Base-by-base conservation (phyloP, 2,888 invertebrate genomes). In the Agapetus fuscipes region DNA sequence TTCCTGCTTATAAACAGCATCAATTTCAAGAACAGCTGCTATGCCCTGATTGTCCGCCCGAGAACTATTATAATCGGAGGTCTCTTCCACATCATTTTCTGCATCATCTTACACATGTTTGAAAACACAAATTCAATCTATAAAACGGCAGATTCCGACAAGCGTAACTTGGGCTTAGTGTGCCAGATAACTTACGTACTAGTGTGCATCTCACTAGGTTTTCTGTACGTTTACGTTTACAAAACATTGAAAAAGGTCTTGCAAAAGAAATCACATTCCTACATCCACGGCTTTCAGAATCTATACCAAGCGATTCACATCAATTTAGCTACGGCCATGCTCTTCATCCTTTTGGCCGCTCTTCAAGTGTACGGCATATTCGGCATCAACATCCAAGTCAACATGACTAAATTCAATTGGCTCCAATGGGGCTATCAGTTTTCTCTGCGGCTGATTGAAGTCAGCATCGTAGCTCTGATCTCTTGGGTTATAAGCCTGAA, bases 401-500 rank as follows among this genome's bases (percentile, higher is more conserved):
- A 65, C 39, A 74, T 75, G 63, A 72, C 73, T 1, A 80, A 81
- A 52, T 78, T 80, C 52, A 80, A 82, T 45, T 94, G 94, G 94
- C 71, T 90, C 3, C 83, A 91, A 70, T 93, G 90, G 89, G 83
- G 86, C 13, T 91, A 87, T 64, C 89, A 93, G 56, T 81, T 89
- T 54, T 83, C 84, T 0, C 74, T 90, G 35, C 75, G 93, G 16
- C 69, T 90, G 4, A 75, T 90, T 36, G 94, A 94, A 62, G 78
- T 93, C 30, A 78, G 83, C n/a, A 84, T 93, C 54, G 86, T 91
- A 51, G 81, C 83, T 3, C 70, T 89, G 37, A 72, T 90, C 51
- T 84, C 85, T 0, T 91, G 89, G 76, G 89, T 93, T 7, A 86
- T 88, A 31, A 87, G 89, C 36, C 66, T 84, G 15, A 77, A 76